phyloP scores from a whole-genome alignment of 2,888 invertebrate genomes.

The Drosophila maculinotata region DNA sequence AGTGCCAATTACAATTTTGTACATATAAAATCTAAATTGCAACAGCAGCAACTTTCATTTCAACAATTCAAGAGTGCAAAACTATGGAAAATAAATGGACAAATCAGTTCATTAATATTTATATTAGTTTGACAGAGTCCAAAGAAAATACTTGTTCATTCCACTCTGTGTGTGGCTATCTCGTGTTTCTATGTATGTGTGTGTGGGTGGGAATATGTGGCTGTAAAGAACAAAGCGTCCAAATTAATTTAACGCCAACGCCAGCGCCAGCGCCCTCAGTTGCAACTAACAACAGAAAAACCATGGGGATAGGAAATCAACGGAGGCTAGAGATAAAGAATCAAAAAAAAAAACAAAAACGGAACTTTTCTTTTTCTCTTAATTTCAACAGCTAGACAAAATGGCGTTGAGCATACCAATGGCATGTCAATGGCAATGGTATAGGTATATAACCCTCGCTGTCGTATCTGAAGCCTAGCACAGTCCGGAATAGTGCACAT shows the following conservation, averaged over 20 bases:
- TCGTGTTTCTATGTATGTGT: not conserved
- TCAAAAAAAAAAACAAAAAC: constrained; percentile 26
- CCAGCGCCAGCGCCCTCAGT: constrained; percentile 38
- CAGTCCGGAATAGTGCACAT: constrained; percentile 67
- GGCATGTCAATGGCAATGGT: constrained; percentile 42
- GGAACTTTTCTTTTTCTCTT: constrained; percentile 54
- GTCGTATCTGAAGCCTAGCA: constrained; percentile 50
- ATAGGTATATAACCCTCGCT: constrained; percentile 36
- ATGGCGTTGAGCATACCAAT: constrained; percentile 66
- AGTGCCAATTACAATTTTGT: constrained; percentile 45
- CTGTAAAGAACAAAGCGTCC: constrained; percentile 65
- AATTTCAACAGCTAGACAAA: constrained; percentile 71
- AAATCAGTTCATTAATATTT: constrained; percentile 76
- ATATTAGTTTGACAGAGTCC: constrained; percentile 47
- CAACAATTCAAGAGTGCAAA: constrained; percentile 39
- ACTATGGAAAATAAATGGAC: constrained; percentile 54
- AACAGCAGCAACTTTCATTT: constrained; percentile 32
- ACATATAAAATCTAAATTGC: constrained; percentile 28
- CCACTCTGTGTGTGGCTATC: constrained; percentile 9
- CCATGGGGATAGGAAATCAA: constrained; percentile 60
- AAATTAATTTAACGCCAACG: constrained; percentile 76
- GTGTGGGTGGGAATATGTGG: constrained; percentile 8
- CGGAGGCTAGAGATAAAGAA: constrained; percentile 70
- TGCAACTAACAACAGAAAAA: constrained; percentile 44
- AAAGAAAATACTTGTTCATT: constrained; percentile 32